Evolutionary conservation across 2,888 invertebrate species (phyloP).

Genomic region (Torymus aiolomorphi): DNA sequence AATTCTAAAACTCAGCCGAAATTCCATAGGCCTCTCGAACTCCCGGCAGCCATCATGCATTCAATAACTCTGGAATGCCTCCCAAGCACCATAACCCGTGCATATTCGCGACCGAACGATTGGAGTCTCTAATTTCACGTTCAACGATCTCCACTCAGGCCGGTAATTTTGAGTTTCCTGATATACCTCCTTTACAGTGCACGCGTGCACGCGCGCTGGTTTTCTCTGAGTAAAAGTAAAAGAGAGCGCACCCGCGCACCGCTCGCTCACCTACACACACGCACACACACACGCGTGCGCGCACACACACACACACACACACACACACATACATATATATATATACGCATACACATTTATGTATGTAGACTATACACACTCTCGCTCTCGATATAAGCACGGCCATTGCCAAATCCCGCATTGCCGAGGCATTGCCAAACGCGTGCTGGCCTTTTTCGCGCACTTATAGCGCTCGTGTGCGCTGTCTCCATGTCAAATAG

Average conservation of each 20-base stretch:
- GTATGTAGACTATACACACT: background rate
- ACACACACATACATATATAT: background rate
- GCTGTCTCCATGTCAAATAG: constrained; percentile 8
- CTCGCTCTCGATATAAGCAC: constrained; percentile 34
- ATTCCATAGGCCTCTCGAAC: too few relatives aligned
- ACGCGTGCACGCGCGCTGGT: constrained; percentile 16
- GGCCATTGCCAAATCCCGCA: constrained; percentile 54
- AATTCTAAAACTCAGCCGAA: too few relatives aligned
- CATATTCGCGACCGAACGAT: constrained; percentile 2
- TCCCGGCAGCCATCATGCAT: background rate
- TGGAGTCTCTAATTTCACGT: constrained; percentile 48
- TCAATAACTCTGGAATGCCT: constrained; percentile 5
- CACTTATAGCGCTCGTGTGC: background rate
- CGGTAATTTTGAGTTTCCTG: constrained; percentile 51
- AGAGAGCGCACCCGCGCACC: constrained; percentile 41
- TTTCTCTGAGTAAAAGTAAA: constrained; percentile 53
- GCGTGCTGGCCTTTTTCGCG: constrained; percentile 11
- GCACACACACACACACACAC: too few relatives aligned
- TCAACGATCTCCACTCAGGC: constrained; percentile 41
- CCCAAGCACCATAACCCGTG: background rate
- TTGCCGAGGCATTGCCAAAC: constrained; percentile 39
- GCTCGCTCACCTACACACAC: background rate
- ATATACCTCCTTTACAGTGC: constrained; percentile 1
- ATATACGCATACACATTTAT: background rate
- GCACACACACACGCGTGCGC: too few relatives aligned